Evolutionary conservation across 2,797 vertebrate species (phyloP).

Genomic region (Bothrops alternatus): DNA sequence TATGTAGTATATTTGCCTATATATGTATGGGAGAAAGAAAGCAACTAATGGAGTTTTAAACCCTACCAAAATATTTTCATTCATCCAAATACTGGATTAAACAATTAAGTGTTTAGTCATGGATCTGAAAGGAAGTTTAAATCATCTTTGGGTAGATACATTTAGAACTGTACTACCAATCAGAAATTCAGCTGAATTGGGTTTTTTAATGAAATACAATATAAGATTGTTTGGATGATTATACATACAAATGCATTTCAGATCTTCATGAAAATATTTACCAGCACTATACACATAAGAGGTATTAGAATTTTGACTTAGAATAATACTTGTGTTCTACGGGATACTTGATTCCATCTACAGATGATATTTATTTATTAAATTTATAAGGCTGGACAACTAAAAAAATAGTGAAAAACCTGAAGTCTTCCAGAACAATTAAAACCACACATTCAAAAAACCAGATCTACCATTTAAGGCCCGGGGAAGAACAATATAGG

Average conservation of each 20-base stretch:
- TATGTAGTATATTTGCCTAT: background rate
- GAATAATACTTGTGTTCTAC: background rate
- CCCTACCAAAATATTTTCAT: background rate
- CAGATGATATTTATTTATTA: background rate
- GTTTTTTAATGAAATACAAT: background rate
- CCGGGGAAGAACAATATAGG: background rate
- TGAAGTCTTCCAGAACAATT: background rate
- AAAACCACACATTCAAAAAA: background rate
- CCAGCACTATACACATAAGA: background rate
- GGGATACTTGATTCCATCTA: background rate
- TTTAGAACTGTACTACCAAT: background rate
- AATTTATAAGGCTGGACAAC: background rate
- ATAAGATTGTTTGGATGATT: background rate
- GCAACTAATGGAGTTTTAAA: background rate
- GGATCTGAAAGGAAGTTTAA: background rate
- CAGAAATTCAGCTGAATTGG: background rate
- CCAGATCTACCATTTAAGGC: background rate
- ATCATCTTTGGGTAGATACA: background rate
- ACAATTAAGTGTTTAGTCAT: background rate
- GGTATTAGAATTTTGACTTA: background rate
- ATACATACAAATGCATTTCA: background rate
- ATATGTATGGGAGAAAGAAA: background rate
- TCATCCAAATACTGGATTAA: background rate
- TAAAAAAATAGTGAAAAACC: background rate
- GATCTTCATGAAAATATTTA: background rate